Conservation (phyloP, 1,140 invertebrate species). For the Cotesia glomerata region DNA sequence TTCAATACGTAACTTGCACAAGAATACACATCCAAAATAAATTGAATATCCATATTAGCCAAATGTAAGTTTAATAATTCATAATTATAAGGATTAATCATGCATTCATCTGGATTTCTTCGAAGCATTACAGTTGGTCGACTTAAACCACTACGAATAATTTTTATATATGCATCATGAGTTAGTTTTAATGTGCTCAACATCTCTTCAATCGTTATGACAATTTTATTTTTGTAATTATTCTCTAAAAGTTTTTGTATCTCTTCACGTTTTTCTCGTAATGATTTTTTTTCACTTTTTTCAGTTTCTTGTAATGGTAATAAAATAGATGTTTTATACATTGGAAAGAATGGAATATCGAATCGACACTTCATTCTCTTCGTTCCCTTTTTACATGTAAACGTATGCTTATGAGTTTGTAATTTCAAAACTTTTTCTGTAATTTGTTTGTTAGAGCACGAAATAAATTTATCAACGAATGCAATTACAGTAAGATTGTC, state of each 20-base stretch:
- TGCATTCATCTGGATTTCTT: conserved; percentile 20
- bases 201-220: conserved; percentile 8
- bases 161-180: conserved; percentile 12
- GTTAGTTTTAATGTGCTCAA: conserved; percentile 6
- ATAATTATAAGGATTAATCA: conserved; percentile 31
- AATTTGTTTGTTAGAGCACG: background rate
- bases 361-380: conserved; percentile 32
- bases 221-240: conserved; percentile 3
- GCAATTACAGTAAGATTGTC: background rate
- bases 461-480: conserved; percentile 9
- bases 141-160: conserved; percentile 12
- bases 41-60: conserved; percentile 25
- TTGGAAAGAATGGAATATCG: conserved; percentile 29
- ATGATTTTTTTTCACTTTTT: conserved; percentile 9
- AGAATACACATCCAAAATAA: conserved; percentile 21
- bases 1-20: no score
- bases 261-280: no score
- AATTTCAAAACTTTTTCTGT: conserved; percentile 6
- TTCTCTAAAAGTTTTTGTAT: conserved; percentile 7
- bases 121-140: conserved; percentile 19
- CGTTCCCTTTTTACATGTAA: conserved; percentile 32
- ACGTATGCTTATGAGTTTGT: conserved; percentile 29
- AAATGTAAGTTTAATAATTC: conserved; percentile 17
- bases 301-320: conserved; percentile 5
- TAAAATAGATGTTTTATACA: conserved; percentile 30